Base-by-base conservation (phyloP, 2,888 invertebrate genomes). In the Agrotis exclamationis region DNA sequence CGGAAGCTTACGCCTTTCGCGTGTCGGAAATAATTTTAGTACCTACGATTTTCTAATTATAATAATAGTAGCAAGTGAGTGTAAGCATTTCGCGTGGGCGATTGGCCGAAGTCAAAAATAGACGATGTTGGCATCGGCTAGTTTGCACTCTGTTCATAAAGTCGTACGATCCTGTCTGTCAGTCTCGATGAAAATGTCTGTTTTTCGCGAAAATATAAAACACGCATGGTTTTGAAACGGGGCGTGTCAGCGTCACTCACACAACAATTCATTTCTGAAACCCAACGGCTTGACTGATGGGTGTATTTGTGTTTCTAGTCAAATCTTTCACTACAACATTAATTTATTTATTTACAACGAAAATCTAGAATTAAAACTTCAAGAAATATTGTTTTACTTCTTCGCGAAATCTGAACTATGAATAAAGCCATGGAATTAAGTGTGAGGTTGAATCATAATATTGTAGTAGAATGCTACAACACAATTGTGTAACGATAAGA, bases 81-180 rank as follows among this genome's bases (percentile, higher is more conserved):
- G 93, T 94, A 95, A 95, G 95, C 94, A 93, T 92, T 94, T 95
- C 86, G 93, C 95, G 96, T 96, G 90, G 96, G 96, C 84, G 93
- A 86, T 86, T 87, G 90, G 91, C 90, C 90, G 85, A 80, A 80
- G 86, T 84, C 92, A 75, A 89, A 95, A 96, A 96, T 96, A 96
- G 91, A 91, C 72, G 79, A 81, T 87, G 94, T 95, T 96, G 96
- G 96, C 96, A 94, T 88, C 94, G 86, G 83, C 87, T 83, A 80
- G 87, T 87, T 87, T 88, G 89, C 89, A 88, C 86, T 88, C 80
- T 86, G 86, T 87, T 85, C 82, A 77, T 83, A 72, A 77, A 85
- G 77, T 72, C 70, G 74, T 76, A 82, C 76, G 76, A 80, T 83
- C 84, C 75, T 87, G 86, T 86, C 89, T 86, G 87, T 86, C 89